Evolutionary conservation across 2,888 invertebrate species (phyloP), one percentile per base, ranked within the genome.

Genomic region (Malacosoma neustria): DNA sequence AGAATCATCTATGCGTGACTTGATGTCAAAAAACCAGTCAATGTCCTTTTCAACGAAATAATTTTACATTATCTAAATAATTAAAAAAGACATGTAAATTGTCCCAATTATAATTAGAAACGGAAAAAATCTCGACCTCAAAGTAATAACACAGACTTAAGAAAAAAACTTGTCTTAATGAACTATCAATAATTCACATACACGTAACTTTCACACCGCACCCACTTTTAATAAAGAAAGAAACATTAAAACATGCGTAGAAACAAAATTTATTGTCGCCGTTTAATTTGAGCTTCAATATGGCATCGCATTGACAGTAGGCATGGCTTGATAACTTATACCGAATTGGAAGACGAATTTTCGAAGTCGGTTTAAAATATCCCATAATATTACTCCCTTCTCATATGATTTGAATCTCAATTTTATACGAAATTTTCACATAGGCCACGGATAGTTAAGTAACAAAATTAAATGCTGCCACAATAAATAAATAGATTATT

Each of bases 141-240:
- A 22, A 22, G 22, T 9, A 22, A 22, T 22, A 22, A 22, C 9
- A 4, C 5, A 22, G 22, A n/a, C n/a, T n/a, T n/a, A n/a, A n/a
- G n/a, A n/a, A n/a, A n/a, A n/a, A n/a, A n/a, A n/a, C n/a, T n/a
- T n/a, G n/a, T n/a, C n/a, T n/a, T n/a, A 9, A 22, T 22, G 9
- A 22, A 22, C 22, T 22, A 22, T 22, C 22, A 42, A 51, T 53
- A 49, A 48, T 45, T 49, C 46, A 49, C 39, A 40, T 44, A 41
- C 35, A 37, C 38, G 40, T 38, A 38, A 62, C 65, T 63, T 63
- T 63, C 62, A 39, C 63, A 37, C 45, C 55, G 46, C 54, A 41
- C 54, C 57, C 49, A 49, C 56, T 39, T 47, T n/a, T 45, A 49
- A 56, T 52, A 63, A 62, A 63, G 58, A 52, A 62, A 57, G 57